A percentile compares a stretch with the other conserved stretches of the same genome.
Evolutionary conservation across 2,113 vertebrate genomes (phyloP).

Genomic region (Zosterops japonicus): DNA sequence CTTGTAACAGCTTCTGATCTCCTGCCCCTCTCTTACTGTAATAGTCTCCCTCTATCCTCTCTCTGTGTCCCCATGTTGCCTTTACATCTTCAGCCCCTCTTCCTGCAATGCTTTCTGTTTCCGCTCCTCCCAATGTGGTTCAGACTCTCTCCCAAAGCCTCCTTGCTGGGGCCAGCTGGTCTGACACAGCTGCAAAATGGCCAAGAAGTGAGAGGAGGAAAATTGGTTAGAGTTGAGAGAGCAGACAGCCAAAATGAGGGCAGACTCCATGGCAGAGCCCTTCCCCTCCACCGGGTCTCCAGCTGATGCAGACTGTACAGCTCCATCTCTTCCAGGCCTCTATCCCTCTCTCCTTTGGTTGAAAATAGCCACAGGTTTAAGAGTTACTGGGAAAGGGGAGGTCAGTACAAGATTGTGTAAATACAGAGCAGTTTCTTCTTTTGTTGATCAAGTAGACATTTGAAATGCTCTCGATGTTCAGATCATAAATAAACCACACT

Average conservation of each 20-base stretch:
- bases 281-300: not conserved
- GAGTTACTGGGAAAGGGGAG: not conserved
- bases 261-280: not conserved
- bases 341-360: not conserved
- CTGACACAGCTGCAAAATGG: not conserved
- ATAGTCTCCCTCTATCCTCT: not conserved
- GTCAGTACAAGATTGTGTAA: not conserved
- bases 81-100: not conserved
- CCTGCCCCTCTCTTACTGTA: not conserved
- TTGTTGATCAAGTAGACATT: not conserved
- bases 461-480: not conserved
- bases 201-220: not conserved
- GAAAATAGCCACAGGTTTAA: not conserved
- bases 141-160: not conserved
- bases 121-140: not conserved
- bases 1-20: not conserved
- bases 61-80: not conserved
- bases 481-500: not conserved
- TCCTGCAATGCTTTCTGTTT: not conserved
- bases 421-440: not conserved
- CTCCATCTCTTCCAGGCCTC: not conserved
- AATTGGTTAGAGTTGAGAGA: not conserved
- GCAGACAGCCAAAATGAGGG: rapidly evolving
- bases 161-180: not conserved
- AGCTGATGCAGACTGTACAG: not conserved